Evolutionary conservation across 2,113 vertebrate species (phyloP), one percentile per base, ranked within the genome.

Genomic region (Diphyllodes magnificus): DNA sequence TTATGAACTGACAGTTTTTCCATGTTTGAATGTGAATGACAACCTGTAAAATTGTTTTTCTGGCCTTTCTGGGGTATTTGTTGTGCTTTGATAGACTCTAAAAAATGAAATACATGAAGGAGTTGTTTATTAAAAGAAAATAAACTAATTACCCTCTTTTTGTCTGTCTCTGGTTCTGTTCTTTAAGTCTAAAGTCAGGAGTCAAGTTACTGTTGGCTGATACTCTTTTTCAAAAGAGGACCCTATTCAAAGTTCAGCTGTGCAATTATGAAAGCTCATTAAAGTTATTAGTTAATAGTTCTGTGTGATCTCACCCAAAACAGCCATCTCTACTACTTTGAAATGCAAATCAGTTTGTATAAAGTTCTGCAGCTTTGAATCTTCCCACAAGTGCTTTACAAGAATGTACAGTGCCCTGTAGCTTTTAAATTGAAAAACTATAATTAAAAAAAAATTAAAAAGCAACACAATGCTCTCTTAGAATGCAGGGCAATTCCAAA

Each of bases 261-360:
- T 88, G 61, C 68, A 97, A 93, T 93, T 95, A 97, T 73, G 66
- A 90, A 97, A 93, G 27, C 82, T 96, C 76, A 78, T 96, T 95
- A 95, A 94, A 96, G 21, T 72, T 95, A 95, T 97, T 97, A 96
- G 81, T 90, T 95, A 96, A 86, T 92, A 95, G 79, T 57, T 96
- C 51, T 82, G 28, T 82, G 71, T 95, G 91, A 94, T 93, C 81
- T 95, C 82, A 90, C 76, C 35, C 56, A 54, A 88, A 90, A n/a
- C 28, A 94, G 35, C 71, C 88, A 91, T 87, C 90, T 87, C 59
- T 63, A 64, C 66, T 84, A 50, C 88, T 97, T 93, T 97, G 95
- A 97, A 97, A 95, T 96, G 72, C 31, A 97, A 96, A 98, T 95
- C 1, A 85, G 65, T 82, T 89, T 85, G 37, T 56, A 92, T 7